Evolutionary conservation across 2,797 vertebrate species (phyloP), one percentile per base, ranked within the genome.

Genomic region (Phaenicophaeus curvirostris): DNA sequence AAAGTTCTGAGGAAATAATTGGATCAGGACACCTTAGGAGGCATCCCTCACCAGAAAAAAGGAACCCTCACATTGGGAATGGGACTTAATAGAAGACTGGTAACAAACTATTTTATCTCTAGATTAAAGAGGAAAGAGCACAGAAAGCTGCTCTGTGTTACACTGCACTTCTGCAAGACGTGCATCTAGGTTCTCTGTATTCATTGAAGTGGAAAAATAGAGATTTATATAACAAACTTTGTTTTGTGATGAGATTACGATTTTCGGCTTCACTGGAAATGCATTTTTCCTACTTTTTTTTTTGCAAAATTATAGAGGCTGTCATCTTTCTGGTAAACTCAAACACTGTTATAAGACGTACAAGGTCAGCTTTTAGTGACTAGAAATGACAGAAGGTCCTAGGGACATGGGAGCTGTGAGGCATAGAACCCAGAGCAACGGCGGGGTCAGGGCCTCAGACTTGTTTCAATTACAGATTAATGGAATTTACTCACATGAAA

Each of bases 71-170:
- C 3, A 1, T 5, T 35, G 25, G 21, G 55, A 82, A n/a, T 30
- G 41, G 62, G 46, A 35, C 57, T 59, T 25, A 20, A 7, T 14
- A n/a, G 33, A 44, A 82, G 51, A 9, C 51, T 30, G 30, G 8
- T 65, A 69, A 54, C 21, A 44, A 68, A 35, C 31, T 41, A 10
- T 24, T 85, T 74, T 46, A 76, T 17, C 21, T 51, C 41, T 8
- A 53, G 50, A 62, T 59, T 50, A 69, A 25, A 39, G 14, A 25
- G 21, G n/a, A 68, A 78, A 55, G 18, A 78, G 12, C 25, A 21
- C 0, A 0, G 18, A 82, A 55, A 73, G 6, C 25, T 50, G 69
- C 31, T 53, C 21, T 4, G 1, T 33, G 31, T 48, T 51, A 30
- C 4, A 0, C 31, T 67, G 66, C 11, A 2, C 71, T 76, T 80